Conservation (phyloP, 2,113 vertebrate genomes). For the Eulacestoma nigropectus region DNA sequence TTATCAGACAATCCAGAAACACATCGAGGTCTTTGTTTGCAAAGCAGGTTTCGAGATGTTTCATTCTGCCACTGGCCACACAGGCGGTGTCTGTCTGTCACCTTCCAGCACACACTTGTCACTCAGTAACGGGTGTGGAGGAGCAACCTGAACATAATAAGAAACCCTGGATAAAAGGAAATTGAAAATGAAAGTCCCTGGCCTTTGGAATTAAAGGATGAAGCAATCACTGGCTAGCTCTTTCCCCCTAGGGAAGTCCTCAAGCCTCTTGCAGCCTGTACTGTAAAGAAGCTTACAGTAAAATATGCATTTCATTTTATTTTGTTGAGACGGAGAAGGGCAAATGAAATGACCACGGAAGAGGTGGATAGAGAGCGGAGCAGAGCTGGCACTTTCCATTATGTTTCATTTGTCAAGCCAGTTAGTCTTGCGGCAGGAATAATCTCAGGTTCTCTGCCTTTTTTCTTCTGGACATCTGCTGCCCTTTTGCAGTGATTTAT, state of each 20-base stretch:
- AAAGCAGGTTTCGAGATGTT: background rate
- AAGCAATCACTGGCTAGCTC: background rate
- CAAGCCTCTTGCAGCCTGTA: background rate
- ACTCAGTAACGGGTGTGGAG: background rate
- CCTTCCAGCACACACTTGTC: background rate
- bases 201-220: conserved; percentile 25
- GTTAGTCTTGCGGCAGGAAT: conserved; percentile 44
- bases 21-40: background rate
- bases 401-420: conserved; percentile 31
- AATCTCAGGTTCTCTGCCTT: background rate
- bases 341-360: conserved; percentile 11
- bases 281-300: conserved; percentile 45
- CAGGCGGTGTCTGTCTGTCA: background rate
- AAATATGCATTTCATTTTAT: conserved; percentile 13
- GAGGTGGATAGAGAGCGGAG: background rate
- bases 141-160: background rate
- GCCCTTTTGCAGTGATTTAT: background rate
- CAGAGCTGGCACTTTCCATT: background rate
- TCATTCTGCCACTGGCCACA: background rate
- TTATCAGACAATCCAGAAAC: background rate
- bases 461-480: conserved; percentile 1
- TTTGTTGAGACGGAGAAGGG: conserved; percentile 18
- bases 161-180: conserved; percentile 24
- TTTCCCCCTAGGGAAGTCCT: background rate
- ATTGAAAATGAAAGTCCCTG: conserved; percentile 30